A percentile compares a stretch with the other conserved stretches of the same genome.
phyloP scores from a whole-genome alignment of 2,888 invertebrate species.

The Ethmia dodecea region DNA sequence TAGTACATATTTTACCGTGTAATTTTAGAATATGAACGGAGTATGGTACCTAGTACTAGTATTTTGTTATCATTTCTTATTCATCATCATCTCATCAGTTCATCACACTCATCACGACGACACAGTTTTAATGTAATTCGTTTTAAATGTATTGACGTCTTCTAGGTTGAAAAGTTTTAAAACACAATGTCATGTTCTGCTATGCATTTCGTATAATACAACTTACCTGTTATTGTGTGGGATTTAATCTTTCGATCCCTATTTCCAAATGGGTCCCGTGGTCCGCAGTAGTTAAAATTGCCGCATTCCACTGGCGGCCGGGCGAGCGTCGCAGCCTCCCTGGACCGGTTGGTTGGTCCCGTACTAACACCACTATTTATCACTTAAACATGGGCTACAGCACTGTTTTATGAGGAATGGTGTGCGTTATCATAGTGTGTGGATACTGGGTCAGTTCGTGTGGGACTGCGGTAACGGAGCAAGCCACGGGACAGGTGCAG shows the following conservation, averaged over 20 bases:
- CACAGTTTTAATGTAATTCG: too few species aligned
- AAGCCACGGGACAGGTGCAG: slow-evolving; percentile 35
- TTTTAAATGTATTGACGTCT: too few species aligned
- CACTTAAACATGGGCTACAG: slow-evolving; percentile 60
- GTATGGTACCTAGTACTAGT: too few species aligned
- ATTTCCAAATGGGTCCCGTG: slow-evolving; percentile 63
- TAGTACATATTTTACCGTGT: too few species aligned
- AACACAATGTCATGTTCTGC: too few species aligned
- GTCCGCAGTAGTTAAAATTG: slow-evolving; percentile 76
- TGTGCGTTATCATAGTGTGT: slow-evolving; percentile 42
- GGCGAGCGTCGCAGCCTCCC: slow-evolving; percentile 69
- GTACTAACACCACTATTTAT: slow-evolving; percentile 38
- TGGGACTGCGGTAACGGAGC: slow-evolving; percentile 33
- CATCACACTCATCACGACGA: too few species aligned
- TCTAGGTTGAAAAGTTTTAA: too few species aligned
- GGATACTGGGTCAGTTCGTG: slow-evolving; percentile 49
- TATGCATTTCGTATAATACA: too few species aligned
- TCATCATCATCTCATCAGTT: too few species aligned
- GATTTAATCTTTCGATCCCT: slow-evolving; percentile 54
- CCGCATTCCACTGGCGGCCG: slow-evolving; percentile 74
- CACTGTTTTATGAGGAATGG: slow-evolving; percentile 37
- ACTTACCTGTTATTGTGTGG: slow-evolving; percentile 51
- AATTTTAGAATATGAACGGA: too few species aligned
- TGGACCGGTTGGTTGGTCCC: slow-evolving; percentile 56
- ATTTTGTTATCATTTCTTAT: too few species aligned